Base-by-base conservation (phyloP, 1,140 invertebrate species). In the Aplysia californica region DNA sequence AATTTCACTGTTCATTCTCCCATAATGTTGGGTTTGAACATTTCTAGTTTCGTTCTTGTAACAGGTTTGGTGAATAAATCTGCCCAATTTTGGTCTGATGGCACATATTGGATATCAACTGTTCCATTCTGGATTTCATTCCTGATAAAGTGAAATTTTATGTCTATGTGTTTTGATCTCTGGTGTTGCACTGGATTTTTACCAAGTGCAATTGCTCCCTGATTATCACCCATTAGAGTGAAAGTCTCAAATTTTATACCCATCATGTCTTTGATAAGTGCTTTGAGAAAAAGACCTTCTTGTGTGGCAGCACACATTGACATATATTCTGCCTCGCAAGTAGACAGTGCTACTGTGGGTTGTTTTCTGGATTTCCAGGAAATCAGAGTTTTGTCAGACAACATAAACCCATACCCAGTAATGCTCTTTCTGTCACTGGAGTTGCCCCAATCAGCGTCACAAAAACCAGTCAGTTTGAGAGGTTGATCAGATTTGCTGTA, bases 281-380 rank as follows among this genome's bases (percentile, higher is more conserved):
- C 41, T 29, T 58, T 76, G 26, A 85, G 56, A 75, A 44, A 83
- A 36, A 79, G 67, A 26, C 59, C 23, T 68, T 80, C 80, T 65
- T 83, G 77, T 10, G 71, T 36, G 23, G 56, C 73, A 20, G 76
- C 69, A 3, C 69, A 18, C 3, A 69, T 4, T 5, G 67, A 3
- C 39, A 5, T 82, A 76, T 91, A 91, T 72, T 89, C 87, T 21
- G 85, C 90, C 67, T 88, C 91, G 21, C 89, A 90, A 3, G 86
- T 88, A 26, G 87, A 90, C 65, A 90, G 82, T 33, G 90, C 90
- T 35, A 90, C 88, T 4, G 90, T 89, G 44, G 83, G 87, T 71
- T 92, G 92, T 80, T 89, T 91, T 38, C 67, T 69, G 15, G 5
- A 39, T 44, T 90, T 89, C 80, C 90, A 92, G 20, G 71, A 78